Evolutionary conservation across 2,113 vertebrate genomes (phyloP).

Genomic region (Paraplagusia blochii): DNA sequence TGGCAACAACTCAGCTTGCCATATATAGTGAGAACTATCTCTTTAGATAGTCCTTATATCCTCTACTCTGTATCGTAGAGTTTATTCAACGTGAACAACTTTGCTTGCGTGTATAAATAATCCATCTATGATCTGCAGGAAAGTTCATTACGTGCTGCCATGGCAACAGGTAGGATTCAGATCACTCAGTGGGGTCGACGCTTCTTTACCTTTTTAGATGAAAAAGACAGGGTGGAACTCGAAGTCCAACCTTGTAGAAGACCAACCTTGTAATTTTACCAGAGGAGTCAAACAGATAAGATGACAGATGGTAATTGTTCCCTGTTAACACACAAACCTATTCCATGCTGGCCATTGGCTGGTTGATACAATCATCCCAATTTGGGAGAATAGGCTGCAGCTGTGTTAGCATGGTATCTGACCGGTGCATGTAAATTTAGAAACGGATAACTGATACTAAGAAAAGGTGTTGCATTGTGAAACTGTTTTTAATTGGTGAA

Average conservation of each 20-base stretch:
- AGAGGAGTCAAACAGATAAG: slow-evolving; percentile 42
- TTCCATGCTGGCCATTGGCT: slow-evolving; percentile 50
- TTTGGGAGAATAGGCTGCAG: slow-evolving; percentile 15
- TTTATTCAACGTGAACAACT: background rate
- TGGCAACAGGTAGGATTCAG: slow-evolving; percentile 30
- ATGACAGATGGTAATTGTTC: slow-evolving; percentile 53
- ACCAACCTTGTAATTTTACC: background rate
- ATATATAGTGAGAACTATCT: too few relatives aligned
- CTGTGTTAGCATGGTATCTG: slow-evolving; percentile 52
- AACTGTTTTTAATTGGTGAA: slow-evolving; percentile 45
- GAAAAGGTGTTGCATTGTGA: slow-evolving; percentile 34
- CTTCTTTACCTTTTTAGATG: slow-evolving; percentile 21
- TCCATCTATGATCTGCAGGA: slow-evolving; percentile 1
- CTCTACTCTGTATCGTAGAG: background rate
- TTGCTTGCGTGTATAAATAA: background rate
- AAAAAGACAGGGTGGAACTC: slow-evolving; percentile 27
- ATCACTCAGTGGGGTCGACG: slow-evolving; percentile 10
- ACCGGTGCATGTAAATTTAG: slow-evolving; percentile 30
- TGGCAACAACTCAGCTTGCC: too few relatives aligned
- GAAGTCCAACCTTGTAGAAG: background rate
- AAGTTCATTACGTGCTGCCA: slow-evolving; percentile 30
- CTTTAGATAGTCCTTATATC: too few relatives aligned
- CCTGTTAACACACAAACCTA: slow-evolving; percentile 62
- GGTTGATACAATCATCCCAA: slow-evolving; percentile 48
- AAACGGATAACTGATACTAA: too few relatives aligned